These are phyloP conservation scores for Epirrhoe tristata DNA, from an alignment of 2,888 invertebrate genomes.

Conservation along the genomic window DNA sequence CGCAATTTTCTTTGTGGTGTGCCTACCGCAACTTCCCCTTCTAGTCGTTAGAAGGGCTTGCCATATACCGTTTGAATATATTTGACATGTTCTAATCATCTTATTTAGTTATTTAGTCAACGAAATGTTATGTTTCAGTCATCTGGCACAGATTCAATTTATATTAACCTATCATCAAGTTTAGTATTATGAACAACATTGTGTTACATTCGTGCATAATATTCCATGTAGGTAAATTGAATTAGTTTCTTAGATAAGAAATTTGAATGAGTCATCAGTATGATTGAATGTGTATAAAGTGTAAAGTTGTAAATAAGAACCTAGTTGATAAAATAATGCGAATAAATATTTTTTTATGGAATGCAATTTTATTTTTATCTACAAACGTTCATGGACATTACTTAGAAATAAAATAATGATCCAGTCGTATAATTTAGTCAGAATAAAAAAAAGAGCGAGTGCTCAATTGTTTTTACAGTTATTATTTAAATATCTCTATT, in stretches of 20 bases:
- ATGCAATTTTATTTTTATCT: slow-evolving; percentile 39
- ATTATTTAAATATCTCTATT: too few relatives aligned
- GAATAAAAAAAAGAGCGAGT: too few relatives aligned
- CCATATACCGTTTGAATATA: slow-evolving; percentile 88
- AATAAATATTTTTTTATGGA: slow-evolving; percentile 21
- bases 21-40: slow-evolving; percentile 89
- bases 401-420: too few relatives aligned
- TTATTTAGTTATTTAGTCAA: slow-evolving; percentile 14
- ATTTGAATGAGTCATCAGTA: slow-evolving; percentile 12
- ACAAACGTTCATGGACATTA: neutral
- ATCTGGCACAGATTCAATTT: slow-evolving; percentile 4
- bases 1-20: slow-evolving; percentile 87
- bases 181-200: slow-evolving; percentile 5
- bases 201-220: slow-evolving; percentile 11
- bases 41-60: slow-evolving; percentile 87
- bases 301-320: slow-evolving; percentile 52
- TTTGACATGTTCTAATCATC: slow-evolving; percentile 61
- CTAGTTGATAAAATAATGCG: slow-evolving; percentile 42
- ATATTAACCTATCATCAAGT: neutral
- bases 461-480: too few relatives aligned
- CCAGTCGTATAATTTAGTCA: too few relatives aligned
- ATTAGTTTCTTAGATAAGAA: neutral
- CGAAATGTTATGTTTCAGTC: neutral
- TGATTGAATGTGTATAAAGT: slow-evolving; percentile 54
- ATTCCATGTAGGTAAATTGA: slow-evolving; percentile 14